A percentile compares a stretch with the other conserved stretches of the same genome.
phyloP scores from a whole-genome alignment of 1,140 invertebrate species.

The Dreissena rostriformis region DNA sequence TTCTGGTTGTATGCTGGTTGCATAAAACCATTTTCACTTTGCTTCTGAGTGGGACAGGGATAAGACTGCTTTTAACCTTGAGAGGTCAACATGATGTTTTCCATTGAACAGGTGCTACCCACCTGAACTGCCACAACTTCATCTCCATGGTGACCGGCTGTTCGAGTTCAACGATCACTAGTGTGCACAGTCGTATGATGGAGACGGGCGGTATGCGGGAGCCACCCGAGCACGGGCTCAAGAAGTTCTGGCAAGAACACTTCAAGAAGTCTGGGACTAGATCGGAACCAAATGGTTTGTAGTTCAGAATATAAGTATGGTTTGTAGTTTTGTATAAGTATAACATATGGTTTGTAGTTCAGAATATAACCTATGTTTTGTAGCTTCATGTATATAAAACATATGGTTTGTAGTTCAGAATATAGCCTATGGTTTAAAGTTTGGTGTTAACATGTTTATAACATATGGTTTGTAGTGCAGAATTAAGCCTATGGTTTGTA shows the following conservation, averaged over 20 bases:
- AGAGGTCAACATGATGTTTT: no score
- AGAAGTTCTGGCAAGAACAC: slow-evolving; percentile 70
- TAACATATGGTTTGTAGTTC: neutral
- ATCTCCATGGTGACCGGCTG: slow-evolving; percentile 76
- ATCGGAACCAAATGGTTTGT: slow-evolving; percentile 4
- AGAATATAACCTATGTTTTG: no score
- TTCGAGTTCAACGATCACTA: slow-evolving; percentile 69
- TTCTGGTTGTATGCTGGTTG: no score
- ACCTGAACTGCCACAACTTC: slow-evolving; percentile 76
- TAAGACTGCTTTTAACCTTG: no score
- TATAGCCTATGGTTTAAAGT: neutral
- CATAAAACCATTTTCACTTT: no score
- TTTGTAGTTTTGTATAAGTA: neutral
- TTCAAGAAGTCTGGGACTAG: slow-evolving; percentile 31
- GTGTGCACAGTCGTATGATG: slow-evolving; percentile 73
- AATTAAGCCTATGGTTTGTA: neutral
- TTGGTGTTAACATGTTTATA: neutral
- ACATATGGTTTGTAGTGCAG: neutral
- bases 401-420: neutral
- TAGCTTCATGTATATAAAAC: no score
- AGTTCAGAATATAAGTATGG: neutral
- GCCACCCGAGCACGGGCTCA: slow-evolving; percentile 74
- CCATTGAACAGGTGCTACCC: slow-evolving; percentile 60
- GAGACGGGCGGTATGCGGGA: slow-evolving; percentile 71
- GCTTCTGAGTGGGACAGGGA: no score